Base-by-base conservation (phyloP, 2,888 invertebrate genomes). In the Hydriomena furcata region DNA sequence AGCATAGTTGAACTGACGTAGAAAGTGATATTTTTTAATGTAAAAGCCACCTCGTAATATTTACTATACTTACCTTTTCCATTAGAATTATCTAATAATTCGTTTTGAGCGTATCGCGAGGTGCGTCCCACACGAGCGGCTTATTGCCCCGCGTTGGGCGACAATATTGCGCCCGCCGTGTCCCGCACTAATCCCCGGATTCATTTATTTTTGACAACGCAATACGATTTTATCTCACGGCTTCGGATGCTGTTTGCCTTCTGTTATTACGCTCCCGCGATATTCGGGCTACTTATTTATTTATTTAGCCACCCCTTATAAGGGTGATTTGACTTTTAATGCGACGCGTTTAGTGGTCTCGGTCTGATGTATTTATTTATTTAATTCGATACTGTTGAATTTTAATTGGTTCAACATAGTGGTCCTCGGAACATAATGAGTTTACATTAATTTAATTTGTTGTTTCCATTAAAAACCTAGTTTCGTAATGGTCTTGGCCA, bases 141-240 rank as follows among this genome's bases (percentile, higher is more conserved):
- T 87, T 86, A 87, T 76, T 71, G 80, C 79, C 84, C 84, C 81
- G 74, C 78, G 79, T 67, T 73, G 83, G 83, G 79, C 82, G 82
- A 80, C 81, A 89, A 87, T 90, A 89, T 88, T 86, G 87, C 84
- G 78, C 76, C 77, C 78, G 76, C 80, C 82, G 82, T 84, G 84
- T 83, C 84, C 83, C 79, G 79, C 74, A 81, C 88, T 90, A 90
- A 90, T 90, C 90, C 88, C 76, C 68, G 85, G 88, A 89, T 90
- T 90, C 89, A 90, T 90, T 90, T 90, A 90, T 90, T 90, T 90
- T 90, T 90, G 90, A 90, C 90, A 89, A 89, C 90, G 89, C 90
- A 86, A 90, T 88, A 87, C 88, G 89, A 90, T 90, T 90, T 88
- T 90, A 89, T 90, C 90, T 88, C 86, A 83, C 80, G 86, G 88